Conservation (phyloP, 2,888 invertebrate species). For the Tenthredo distinguenda region DNA sequence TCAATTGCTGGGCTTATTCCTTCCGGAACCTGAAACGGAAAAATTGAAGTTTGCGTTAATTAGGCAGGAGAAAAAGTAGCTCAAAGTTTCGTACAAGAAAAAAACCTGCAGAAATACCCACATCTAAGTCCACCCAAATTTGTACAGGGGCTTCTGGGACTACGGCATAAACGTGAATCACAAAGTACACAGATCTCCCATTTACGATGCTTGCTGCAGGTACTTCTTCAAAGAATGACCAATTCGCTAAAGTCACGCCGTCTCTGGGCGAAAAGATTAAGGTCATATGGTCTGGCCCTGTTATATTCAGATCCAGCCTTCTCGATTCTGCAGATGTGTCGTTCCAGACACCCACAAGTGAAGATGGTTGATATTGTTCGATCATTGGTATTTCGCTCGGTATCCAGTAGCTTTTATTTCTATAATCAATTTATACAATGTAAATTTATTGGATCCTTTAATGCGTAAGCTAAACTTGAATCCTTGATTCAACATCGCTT, state of each 20-base stretch:
- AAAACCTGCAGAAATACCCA: background rate
- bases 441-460: background rate
- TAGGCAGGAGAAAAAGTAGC: background rate
- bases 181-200: conserved; percentile 41
- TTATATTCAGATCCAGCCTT: conserved; percentile 34
- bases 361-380: conserved; percentile 41
- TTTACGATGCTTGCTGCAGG: background rate
- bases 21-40: conserved; percentile 35
- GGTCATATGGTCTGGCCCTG: conserved; percentile 48
- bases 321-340: conserved; percentile 29
- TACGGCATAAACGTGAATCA: conserved; percentile 40
- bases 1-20: conserved; percentile 41
- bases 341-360: conserved; percentile 40
- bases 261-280: conserved; percentile 40
- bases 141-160: conserved; percentile 32
- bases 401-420: conserved; percentile 48
- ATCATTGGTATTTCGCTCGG: conserved; percentile 41
- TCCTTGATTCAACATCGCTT: background rate
- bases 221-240: conserved; percentile 45
- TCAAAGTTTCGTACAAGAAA: background rate
- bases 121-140: conserved; percentile 49
- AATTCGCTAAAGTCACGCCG: conserved; percentile 42
- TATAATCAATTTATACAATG: background rate
- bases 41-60: background rate
- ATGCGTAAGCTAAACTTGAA: background rate